These are phyloP conservation scores for Lycaena phlaeas DNA, from an alignment of 2,888 invertebrate species.

Conservation along the genomic window DNA sequence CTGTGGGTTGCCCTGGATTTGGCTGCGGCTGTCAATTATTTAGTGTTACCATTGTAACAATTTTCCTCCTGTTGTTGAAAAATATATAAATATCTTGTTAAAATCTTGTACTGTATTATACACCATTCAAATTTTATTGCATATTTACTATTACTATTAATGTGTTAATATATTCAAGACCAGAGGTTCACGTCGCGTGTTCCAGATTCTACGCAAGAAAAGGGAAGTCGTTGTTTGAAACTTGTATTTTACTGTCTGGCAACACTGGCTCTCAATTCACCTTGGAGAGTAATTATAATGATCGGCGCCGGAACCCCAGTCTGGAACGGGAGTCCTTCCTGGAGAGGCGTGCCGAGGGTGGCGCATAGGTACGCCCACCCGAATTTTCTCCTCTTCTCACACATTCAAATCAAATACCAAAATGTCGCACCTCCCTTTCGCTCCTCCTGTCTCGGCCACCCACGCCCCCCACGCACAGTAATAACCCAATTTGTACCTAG, in stretches of 20 bases:
- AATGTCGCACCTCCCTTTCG: conserved; percentile 32
- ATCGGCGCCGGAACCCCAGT: conserved; percentile 66
- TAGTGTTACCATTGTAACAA: not conserved
- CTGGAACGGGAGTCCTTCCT: conserved; percentile 64
- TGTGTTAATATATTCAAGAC: too few species aligned
- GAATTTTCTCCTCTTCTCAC: conserved; percentile 36
- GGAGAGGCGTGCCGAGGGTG: conserved; percentile 67
- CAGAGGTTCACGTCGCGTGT: not conserved
- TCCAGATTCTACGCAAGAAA: not conserved
- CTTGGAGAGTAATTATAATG: conserved; percentile 73
- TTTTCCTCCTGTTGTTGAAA: not conserved
- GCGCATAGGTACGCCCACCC: conserved; percentile 65
- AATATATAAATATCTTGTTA: not conserved
- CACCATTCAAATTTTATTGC: too few species aligned
- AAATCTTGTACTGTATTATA: too few species aligned
- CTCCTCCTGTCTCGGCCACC: conserved; percentile 52
- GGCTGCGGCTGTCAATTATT: conserved; percentile 30
- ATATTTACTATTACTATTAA: too few species aligned
- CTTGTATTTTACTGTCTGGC: not conserved
- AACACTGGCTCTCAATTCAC: conserved; percentile 50
- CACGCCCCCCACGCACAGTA: conserved; percentile 61
- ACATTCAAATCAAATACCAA: conserved; percentile 18
- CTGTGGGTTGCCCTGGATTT: conserved; percentile 55
- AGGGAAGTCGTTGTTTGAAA: not conserved
- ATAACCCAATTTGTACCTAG: conserved; percentile 70